Base-by-base conservation (phyloP, 2,888 invertebrate species). In the Melanostoma mellinum region DNA sequence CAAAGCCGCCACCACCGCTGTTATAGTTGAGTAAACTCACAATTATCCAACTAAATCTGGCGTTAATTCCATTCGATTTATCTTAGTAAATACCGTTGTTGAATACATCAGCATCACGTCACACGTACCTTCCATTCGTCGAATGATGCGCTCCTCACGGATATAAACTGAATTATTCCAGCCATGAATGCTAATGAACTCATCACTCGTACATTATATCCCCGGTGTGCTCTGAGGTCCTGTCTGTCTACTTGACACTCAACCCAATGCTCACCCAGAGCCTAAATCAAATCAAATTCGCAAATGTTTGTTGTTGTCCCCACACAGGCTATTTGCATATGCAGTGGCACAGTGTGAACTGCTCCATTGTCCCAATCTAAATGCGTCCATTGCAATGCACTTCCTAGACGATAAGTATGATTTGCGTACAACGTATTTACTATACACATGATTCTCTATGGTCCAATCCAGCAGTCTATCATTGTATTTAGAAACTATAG, bases 171-270 rank as follows among this genome's bases (percentile, higher is more conserved):
- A 76, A 77, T 81, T 78, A 82, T 82, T 73, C 67, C 56, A 71
- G 69, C 75, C 65, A 84, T 79, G 79, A 84, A 84, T 84, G 71
- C 74, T 84, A 84, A 84, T 84, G 84, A 84, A 84, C 84, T 74
- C 71, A 74, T 75, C 77, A 63, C 72, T 67, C 50, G 75, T 69
- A 40, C 65, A 52, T 56, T 38, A 69, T 53, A 52, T 56, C 40
- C 44, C 48, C 32, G 71, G 52, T 52, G 52, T 65, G 65, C 38
- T 30, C 48, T 65, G 50, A 52, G 63, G 36, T 50, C 63, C 63
- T 56, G 56, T 48, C 46, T 30, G 20, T 61, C 55, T 46, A 32
- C 48, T 40, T 60, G 40, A 52, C 50, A 60, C 40, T 60, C 67
- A 58, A 38, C 36, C 78, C 36, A 46, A 46, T 10, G 35, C 10